Percentiles rank a stretch among this genome's conserved stretches.
phyloP scores from a whole-genome alignment of 2,888 invertebrate species.

The Lymantria dispar region DNA sequence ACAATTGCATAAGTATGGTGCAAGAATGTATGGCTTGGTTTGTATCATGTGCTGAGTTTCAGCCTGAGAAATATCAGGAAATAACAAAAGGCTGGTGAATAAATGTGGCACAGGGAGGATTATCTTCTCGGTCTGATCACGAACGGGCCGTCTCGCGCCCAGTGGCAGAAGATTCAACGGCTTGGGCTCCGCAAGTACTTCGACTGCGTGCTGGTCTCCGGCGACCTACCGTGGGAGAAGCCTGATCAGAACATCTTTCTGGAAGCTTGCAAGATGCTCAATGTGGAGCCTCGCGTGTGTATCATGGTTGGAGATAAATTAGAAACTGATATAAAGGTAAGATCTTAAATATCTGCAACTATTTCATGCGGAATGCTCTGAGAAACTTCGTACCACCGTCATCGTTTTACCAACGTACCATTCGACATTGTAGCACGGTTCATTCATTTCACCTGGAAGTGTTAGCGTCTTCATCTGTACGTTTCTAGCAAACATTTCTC shows the following conservation, averaged over 20 bases:
- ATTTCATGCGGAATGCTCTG: too few relatives aligned
- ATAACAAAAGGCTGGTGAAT: constrained; percentile 72
- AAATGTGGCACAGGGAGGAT: constrained; percentile 83
- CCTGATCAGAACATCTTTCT: constrained; percentile 91
- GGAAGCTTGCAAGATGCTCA: constrained; percentile 89
- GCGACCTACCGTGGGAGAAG: constrained; percentile 93
- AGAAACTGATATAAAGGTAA: constrained; percentile 91
- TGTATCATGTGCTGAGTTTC: constrained; percentile 72
- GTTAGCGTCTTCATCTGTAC: too few relatives aligned
- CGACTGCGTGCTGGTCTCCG: constrained; percentile 91
- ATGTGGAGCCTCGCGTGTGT: constrained; percentile 88
- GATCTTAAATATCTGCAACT: not conserved
- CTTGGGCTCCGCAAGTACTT: constrained; percentile 87
- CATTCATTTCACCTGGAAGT: too few relatives aligned
- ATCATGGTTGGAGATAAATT: constrained; percentile 95
- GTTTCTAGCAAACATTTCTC: too few relatives aligned
- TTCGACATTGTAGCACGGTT: too few relatives aligned
- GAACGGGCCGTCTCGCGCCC: constrained; percentile 92
- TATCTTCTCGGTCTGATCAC: constrained; percentile 92
- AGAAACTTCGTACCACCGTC: too few relatives aligned
- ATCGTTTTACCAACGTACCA: too few relatives aligned
- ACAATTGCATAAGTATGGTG: constrained; percentile 37
- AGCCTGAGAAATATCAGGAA: constrained; percentile 57
- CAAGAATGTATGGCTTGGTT: constrained; percentile 59
- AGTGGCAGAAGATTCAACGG: constrained; percentile 93